Percentiles rank a stretch among this genome's conserved stretches.
Evolutionary conservation across 1,140 invertebrate genomes (phyloP).

Genomic region (Drosophila neocordata): DNA sequence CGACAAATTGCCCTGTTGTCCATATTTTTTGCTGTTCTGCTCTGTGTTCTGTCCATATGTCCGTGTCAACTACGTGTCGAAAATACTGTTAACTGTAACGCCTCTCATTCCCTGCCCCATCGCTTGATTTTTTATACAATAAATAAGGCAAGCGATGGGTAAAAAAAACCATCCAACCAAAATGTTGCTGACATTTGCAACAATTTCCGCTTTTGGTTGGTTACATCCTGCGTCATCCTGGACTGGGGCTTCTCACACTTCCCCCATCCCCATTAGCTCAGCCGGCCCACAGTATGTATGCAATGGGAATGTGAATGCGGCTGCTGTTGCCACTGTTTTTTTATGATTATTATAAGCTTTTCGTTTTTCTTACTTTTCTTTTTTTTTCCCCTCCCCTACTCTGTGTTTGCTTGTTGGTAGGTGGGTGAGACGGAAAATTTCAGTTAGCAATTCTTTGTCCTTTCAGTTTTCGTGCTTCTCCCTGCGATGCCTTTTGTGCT

Average conservation of each 20-base stretch:
- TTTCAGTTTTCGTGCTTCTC: slow-evolving; percentile 25
- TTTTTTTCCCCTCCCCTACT: background rate
- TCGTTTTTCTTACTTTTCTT: background rate
- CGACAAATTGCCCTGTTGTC: slow-evolving; percentile 23
- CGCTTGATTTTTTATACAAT: slow-evolving; percentile 45
- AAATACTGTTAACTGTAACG: slow-evolving; percentile 46
- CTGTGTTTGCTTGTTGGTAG: background rate
- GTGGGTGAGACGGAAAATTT: slow-evolving; percentile 44
- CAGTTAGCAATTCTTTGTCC: slow-evolving; percentile 52
- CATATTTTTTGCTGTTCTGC: background rate
- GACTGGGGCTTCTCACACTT: slow-evolving; percentile 19
- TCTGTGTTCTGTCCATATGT: background rate
- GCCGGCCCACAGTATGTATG: slow-evolving; percentile 30
- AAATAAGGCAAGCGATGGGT: slow-evolving; percentile 49
- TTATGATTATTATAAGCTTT: slow-evolving; percentile 75
- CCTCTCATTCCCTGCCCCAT: background rate
- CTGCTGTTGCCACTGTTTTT: slow-evolving; percentile 49
- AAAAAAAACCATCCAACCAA: slow-evolving; percentile 34
- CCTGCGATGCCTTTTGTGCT: background rate
- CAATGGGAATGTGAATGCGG: slow-evolving; percentile 35
- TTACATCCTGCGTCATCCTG: slow-evolving; percentile 50
- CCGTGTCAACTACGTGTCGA: slow-evolving; percentile 51
- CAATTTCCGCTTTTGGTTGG: slow-evolving; percentile 71
- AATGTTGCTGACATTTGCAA: slow-evolving; percentile 76
- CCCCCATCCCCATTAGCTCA: background rate